Conservation (phyloP, 2,113 vertebrate species). For the Oreochromis aureus region DNA sequence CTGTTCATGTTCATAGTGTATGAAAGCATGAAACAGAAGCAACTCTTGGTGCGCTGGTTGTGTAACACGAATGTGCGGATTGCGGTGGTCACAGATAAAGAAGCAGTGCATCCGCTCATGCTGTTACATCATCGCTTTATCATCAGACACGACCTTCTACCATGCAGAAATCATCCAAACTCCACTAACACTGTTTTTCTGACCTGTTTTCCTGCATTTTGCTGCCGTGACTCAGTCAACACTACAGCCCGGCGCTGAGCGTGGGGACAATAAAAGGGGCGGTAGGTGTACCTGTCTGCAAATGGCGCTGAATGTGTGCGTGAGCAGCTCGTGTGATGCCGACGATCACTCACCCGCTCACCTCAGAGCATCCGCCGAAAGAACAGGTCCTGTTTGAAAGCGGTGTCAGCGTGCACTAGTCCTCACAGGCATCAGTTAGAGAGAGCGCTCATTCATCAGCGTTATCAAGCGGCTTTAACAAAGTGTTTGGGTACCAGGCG, state of each 20-base stretch:
- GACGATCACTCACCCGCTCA: neutral
- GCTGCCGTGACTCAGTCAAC: neutral
- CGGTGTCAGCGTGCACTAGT: neutral
- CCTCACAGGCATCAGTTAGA: neutral
- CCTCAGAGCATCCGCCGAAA: conserved; percentile 6
- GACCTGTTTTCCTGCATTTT: neutral
- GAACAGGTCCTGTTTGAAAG: neutral
- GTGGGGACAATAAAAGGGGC: conserved; percentile 17
- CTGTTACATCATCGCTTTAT: neutral
- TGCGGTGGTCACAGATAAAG: neutral
- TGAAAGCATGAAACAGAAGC: neutral
- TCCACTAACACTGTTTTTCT: fast-evolving
- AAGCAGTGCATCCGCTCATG: neutral
- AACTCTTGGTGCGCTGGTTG: neutral
- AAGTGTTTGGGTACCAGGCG: conserved; percentile 57
- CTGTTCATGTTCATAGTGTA: neutral
- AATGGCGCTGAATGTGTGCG: conserved; percentile 71
- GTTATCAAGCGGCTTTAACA: conserved; percentile 33
- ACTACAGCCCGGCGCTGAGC: neutral
- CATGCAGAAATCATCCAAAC: neutral
- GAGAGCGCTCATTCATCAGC: conserved; percentile 14
- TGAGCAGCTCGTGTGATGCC: conserved; percentile 2
- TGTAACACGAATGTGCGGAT: neutral
- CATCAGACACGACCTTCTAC: neutral
- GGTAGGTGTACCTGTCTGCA: conserved; percentile 61